Percentiles rank a stretch among this genome's conserved stretches.
phyloP scores from a whole-genome alignment of 1,140 invertebrate species.

The Cyclargus thomasi region DNA sequence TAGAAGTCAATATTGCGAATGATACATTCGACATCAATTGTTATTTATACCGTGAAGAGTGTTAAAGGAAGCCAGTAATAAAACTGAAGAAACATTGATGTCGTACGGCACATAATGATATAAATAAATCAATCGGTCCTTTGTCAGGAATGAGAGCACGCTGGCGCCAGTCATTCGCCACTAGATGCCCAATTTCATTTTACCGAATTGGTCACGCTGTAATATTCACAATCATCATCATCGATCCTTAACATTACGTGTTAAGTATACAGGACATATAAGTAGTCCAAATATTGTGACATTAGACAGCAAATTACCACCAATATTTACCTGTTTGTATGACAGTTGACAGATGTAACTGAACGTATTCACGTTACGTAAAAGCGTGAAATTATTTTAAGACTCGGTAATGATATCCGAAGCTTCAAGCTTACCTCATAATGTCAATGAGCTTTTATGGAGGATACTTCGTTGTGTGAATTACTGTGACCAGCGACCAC shows the following conservation, averaged over 20 bases:
- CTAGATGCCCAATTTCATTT: slow-evolving; percentile 29
- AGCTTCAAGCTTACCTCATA: not conserved
- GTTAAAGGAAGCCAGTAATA: slow-evolving; percentile 20
- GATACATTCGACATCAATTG: not conserved
- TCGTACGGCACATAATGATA: slow-evolving; percentile 23
- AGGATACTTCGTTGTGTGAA: not conserved
- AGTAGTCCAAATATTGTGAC: not conserved
- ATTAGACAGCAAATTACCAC: no score
- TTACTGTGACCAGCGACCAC: not conserved
- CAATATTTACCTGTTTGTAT: not conserved
- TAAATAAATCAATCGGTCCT: slow-evolving; percentile 36
- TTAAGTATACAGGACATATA: not conserved
- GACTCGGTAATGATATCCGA: not conserved
- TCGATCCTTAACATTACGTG: not conserved
- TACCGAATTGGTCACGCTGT: slow-evolving; percentile 13
- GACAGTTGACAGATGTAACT: not conserved
- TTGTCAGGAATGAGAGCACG: slow-evolving; percentile 31
- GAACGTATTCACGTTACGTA: not conserved
- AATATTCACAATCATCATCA: not conserved
- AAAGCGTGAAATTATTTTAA: not conserved
- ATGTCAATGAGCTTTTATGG: not conserved
- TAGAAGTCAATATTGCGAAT: not conserved
- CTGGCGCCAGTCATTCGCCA: slow-evolving; percentile 27
- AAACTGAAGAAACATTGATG: slow-evolving; percentile 23
- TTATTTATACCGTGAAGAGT: slow-evolving; percentile 8